Conservation (phyloP, 1,140 invertebrate species). For the Cyrtorhinus lividipennis region DNA sequence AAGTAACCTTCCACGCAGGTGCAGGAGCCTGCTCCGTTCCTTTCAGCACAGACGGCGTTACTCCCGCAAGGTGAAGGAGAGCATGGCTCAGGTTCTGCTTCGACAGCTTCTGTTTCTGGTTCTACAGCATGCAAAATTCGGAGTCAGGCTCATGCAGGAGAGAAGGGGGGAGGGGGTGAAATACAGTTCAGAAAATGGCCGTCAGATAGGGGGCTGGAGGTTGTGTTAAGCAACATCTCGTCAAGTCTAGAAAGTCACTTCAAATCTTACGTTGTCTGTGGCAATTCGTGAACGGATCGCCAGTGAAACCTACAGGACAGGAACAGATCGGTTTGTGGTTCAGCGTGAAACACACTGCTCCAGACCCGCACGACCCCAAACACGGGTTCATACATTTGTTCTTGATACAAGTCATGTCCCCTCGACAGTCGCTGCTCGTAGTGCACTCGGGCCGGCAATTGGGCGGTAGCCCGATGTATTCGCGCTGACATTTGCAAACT, state of each 20-base stretch:
- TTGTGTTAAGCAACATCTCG: conserved; percentile 12
- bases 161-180: too few species aligned
- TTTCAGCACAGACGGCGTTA: conserved; percentile 51
- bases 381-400: conserved; percentile 61
- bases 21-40: conserved; percentile 36
- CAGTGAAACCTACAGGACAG: conserved; percentile 52
- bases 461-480: conserved; percentile 59
- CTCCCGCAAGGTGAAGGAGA: conserved; percentile 64
- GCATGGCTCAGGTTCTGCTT: conserved; percentile 45
- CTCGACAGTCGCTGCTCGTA: conserved; percentile 54
- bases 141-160: too few species aligned
- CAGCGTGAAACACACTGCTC: conserved; percentile 52
- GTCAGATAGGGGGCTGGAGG: background rate
- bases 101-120: conserved; percentile 4
- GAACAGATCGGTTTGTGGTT: conserved; percentile 61
- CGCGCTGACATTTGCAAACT: conserved; percentile 59
- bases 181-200: too few species aligned
- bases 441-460: conserved; percentile 58
- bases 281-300: conserved; percentile 62
- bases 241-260: background rate
- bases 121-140: conserved; percentile 18
- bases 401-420: conserved; percentile 51
- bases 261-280: conserved; percentile 27
- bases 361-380: conserved; percentile 54
- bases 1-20: conserved; percentile 52